Conservation (phyloP, 2,888 invertebrate species). For the Napeogenes sylphis region DNA sequence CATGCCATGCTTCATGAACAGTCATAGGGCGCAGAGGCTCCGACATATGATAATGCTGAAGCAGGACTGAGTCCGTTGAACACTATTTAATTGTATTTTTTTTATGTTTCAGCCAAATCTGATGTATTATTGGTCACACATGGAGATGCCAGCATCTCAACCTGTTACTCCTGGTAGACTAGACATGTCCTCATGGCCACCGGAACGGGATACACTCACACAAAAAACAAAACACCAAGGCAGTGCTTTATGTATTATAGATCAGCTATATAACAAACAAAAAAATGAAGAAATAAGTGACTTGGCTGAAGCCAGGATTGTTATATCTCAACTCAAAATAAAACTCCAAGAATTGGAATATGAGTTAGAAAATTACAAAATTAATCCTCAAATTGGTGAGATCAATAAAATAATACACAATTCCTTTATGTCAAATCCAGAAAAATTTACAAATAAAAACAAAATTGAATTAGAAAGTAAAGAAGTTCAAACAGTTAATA, state of each 20-base stretch:
- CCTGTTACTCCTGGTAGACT: slow-evolving; percentile 86
- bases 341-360: slow-evolving; percentile 61
- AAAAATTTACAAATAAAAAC: slow-evolving; percentile 42
- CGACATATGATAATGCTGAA: no score
- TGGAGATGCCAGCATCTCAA: slow-evolving; percentile 81
- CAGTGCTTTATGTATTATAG: slow-evolving; percentile 40
- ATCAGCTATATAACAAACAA: slow-evolving; percentile 53
- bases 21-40: no score
- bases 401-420: slow-evolving; percentile 59
- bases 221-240: slow-evolving; percentile 46
- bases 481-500: slow-evolving; percentile 56
- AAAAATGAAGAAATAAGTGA: slow-evolving; percentile 65
- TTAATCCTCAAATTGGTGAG: slow-evolving; percentile 56
- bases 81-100: neutral
- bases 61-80: neutral
- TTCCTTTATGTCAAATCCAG: slow-evolving; percentile 42
- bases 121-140: slow-evolving; percentile 95
- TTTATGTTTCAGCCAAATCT: slow-evolving; percentile 84
- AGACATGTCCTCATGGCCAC: slow-evolving; percentile 85
- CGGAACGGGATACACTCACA: slow-evolving; percentile 56
- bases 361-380: slow-evolving; percentile 62
- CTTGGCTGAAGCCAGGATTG: slow-evolving; percentile 58
- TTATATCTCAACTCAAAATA: slow-evolving; percentile 58
- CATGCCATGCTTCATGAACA: no score
- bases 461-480: slow-evolving; percentile 50